A percentile compares a stretch with the other conserved stretches of the same genome.
Evolutionary conservation across 2,113 vertebrate species (phyloP).

Genomic region (Planiliza haematocheilus): DNA sequence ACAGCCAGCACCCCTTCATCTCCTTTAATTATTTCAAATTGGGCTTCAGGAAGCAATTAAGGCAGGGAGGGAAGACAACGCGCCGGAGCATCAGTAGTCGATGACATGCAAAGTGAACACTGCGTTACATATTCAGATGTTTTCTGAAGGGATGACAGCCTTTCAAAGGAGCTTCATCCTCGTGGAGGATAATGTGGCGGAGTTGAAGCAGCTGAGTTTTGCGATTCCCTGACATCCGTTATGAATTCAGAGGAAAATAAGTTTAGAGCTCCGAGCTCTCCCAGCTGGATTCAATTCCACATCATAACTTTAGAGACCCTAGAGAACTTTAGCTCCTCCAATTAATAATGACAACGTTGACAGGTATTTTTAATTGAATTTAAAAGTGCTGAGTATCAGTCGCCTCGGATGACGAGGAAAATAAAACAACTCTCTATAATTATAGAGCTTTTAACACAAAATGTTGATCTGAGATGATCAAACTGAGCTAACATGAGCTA

Average conservation of each 20-base stretch:
- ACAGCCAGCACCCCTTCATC: constrained; percentile 59
- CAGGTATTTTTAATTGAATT: constrained; percentile 4
- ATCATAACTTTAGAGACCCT: no score
- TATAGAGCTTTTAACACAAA: background rate
- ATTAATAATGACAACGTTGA: constrained; percentile 12
- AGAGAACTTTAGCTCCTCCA: background rate
- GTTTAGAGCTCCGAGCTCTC: background rate
- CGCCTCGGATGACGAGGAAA: no score
- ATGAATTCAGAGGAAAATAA: constrained; percentile 26
- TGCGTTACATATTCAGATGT: constrained; percentile 62
- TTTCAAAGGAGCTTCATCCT: constrained; percentile 55
- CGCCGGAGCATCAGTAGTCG: constrained; percentile 39
- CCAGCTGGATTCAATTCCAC: constrained; percentile 8
- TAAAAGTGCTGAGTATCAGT: background rate
- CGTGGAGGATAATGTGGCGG: constrained; percentile 23
- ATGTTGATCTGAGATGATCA: background rate
- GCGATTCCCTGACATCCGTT: constrained; percentile 43
- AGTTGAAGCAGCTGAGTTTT: constrained; percentile 29
- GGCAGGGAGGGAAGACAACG: constrained; percentile 40
- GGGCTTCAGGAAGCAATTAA: constrained; percentile 80
- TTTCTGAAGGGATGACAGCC: constrained; percentile 52
- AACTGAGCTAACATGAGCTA: no score
- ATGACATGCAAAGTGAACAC: constrained; percentile 46
- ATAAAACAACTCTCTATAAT: background rate
- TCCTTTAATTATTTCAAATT: constrained; percentile 80